A percentile compares a stretch with the other conserved stretches of the same genome.
These are phyloP conservation scores for Colletes latitarsis DNA, from an alignment of 1,140 invertebrate genomes.

Conservation along the genomic window DNA sequence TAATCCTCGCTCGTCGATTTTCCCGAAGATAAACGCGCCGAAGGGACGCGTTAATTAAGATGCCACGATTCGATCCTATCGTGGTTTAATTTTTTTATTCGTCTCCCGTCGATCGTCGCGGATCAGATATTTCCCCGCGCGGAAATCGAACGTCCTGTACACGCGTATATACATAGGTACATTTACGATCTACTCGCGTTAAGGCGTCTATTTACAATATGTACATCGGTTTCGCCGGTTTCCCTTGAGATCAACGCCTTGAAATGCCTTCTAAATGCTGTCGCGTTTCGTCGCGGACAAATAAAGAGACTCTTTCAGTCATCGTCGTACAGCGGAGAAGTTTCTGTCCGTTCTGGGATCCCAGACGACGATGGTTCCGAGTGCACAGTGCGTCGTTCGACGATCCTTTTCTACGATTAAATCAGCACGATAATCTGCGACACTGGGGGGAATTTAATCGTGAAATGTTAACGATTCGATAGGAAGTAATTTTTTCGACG, in stretches of 20 bases:
- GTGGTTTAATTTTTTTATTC: too few species aligned
- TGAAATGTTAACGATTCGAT: too few species aligned
- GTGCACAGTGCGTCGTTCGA: too few species aligned
- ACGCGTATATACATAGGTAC: constrained; percentile 65
- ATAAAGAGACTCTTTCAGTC: too few species aligned
- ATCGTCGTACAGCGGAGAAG: too few species aligned
- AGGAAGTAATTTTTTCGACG: too few species aligned
- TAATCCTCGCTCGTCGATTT: too few species aligned
- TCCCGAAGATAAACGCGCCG: constrained; percentile 26
- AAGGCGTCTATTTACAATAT: constrained; percentile 74
- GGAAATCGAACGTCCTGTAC: constrained; percentile 54
- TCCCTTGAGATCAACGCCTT: constrained; percentile 73
- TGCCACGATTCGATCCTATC: not conserved
- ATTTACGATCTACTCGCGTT: constrained; percentile 46
- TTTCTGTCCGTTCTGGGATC: too few species aligned
- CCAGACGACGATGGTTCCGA: too few species aligned
- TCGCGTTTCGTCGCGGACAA: constrained; percentile 3
- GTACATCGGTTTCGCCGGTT: constrained; percentile 63
- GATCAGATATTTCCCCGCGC: not conserved
- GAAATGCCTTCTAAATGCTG: constrained; percentile 45
- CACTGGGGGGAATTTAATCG: too few species aligned
- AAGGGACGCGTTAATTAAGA: constrained; percentile 9
- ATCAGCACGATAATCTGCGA: too few species aligned
- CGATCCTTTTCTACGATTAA: too few species aligned
- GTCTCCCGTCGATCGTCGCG: not conserved